Base-by-base conservation (phyloP, 1,140 invertebrate species). In the Papilio polytes region DNA sequence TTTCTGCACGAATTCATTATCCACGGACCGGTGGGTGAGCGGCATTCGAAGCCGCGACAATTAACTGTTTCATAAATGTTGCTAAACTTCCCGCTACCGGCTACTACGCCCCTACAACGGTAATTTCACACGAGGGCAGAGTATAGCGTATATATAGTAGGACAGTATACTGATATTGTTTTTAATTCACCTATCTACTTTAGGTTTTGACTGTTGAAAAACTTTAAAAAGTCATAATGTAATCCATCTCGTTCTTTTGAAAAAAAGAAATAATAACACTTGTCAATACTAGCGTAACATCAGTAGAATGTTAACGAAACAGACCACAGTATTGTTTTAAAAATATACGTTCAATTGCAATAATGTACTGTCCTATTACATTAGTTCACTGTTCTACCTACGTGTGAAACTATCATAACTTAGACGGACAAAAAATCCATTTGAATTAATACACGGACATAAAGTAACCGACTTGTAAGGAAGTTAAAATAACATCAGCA, bases 11-110 rank as follows among this genome's bases (percentile, higher is more conserved):
- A 86, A 86, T 85, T 79, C 53, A 85, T 89, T 88, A 87, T 85
- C 66, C 77, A 83, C 85, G 87, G 83, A 51, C 82, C 59, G 77
- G 76, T 83, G 85, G 46, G 22, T 73, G 44, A 56, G n/a, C 53
- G 86, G 86, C 82, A 89, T 88, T 86, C 80, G 83, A 83, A 80
- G 84, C 74, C 66, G 80, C 73, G 85, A 87, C 86, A 85, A 89
- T 87, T 87, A 87, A 82, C 70, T 80, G 80, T 89, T 89, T 86
- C 86, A 82, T 83, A 82, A 85, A 86, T 80, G 20, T 85, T 87
- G 81, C 83, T 79, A 83, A 80, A 87, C 83, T 87, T 85, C 82
- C 85, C 78, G 78, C 81, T 85, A 66, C 74, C 78, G 79, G 83
- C 51, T 76, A 76, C 56, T 44, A 53, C 59, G 74, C 82, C 48